Base-by-base conservation (phyloP, 2,888 invertebrate genomes). In the Ochropacha duplaris region DNA sequence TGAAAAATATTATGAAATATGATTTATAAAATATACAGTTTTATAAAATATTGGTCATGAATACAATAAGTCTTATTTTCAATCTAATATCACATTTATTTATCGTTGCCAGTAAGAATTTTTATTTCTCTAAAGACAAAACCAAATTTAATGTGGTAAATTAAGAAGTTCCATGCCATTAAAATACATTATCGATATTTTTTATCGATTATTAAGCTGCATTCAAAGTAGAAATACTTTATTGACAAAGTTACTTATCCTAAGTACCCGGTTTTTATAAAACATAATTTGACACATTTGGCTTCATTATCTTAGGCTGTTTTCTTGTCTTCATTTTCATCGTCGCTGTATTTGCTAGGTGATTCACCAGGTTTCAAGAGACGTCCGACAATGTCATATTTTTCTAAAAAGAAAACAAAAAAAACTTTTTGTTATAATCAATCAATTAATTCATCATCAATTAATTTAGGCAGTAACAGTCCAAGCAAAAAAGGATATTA, bases 331-430 rank as follows among this genome's bases (percentile, higher is more conserved):
- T 90, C 89, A 24, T 68, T 78, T 62, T 89, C 90, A 9, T 90
- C 88, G n/a, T 91, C 90, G 14, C 81, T 84, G 74, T 91, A 92
- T 31, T 74, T 78, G 28, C 65, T 87, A 6, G 92, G 81, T 12
- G 85, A 80, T 64, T 92, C 92, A 22, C 90, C 92, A 0, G 92
- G 92, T 65, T 88, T 92, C 61, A 92, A 73, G 0, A 92, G 82
- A 49, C 79, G 81, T 1, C 92, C 92, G 1, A 92, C 92, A 52
- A 92, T 87, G 69, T 91, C 90, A 66, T 92, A 92, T 77, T 90
- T 91, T 66, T 90, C 92, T 92, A 87, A 39, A 89, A 90, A 69
- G 55, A 55, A 11, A 50, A 57, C 55, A 55, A 57, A 50, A 16
- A 50, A 1, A 0, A n/a, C 2, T 36, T n/a, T 5, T 3, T 31